A percentile compares a stretch with the other conserved stretches of the same genome.
Evolutionary conservation across 2,888 invertebrate species (phyloP).

Genomic region (Nomada ferruginata): DNA sequence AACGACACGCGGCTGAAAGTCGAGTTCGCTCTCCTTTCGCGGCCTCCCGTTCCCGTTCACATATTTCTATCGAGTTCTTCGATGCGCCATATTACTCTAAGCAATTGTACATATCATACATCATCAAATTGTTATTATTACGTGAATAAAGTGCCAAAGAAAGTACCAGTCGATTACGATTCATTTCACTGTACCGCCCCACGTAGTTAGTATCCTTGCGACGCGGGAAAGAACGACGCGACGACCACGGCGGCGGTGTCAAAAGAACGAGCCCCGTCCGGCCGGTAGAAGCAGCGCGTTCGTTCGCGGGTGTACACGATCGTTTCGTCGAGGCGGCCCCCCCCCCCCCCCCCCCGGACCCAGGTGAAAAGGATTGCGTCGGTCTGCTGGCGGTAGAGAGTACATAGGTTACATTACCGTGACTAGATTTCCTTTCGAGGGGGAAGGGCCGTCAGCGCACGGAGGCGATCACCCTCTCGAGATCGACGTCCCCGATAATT

Average conservation of each 20-base stretch:
- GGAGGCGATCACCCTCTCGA: constrained; percentile 79
- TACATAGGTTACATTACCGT: constrained; percentile 5
- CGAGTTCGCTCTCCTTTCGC: not conserved
- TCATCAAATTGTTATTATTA: constrained; percentile 73
- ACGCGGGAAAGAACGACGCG: not conserved
- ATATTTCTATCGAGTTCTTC: constrained; percentile 64
- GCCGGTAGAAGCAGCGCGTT: too few species aligned
- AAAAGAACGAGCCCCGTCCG: not conserved
- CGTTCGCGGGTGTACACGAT: too few species aligned
- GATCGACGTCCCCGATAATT: constrained; percentile 76
- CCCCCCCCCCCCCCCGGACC: too few species aligned
- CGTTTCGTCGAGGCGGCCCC: too few species aligned
- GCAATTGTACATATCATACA: constrained; percentile 78
- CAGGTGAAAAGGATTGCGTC: not conserved
- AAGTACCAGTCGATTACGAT: constrained; percentile 54
- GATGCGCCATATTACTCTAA: constrained; percentile 81
- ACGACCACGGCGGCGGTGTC: not conserved
- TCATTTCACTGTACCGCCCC: not conserved
- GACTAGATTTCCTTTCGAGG: constrained; percentile 37
- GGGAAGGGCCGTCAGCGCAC: constrained; percentile 69
- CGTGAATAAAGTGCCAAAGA: constrained; percentile 83
- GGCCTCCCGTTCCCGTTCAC: constrained; percentile 50
- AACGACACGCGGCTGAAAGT: not conserved
- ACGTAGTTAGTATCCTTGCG: too few species aligned
- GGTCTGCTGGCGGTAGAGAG: not conserved